phyloP scores from a whole-genome alignment of 2,113 vertebrate species.

The Saccopteryx leptura region DNA sequence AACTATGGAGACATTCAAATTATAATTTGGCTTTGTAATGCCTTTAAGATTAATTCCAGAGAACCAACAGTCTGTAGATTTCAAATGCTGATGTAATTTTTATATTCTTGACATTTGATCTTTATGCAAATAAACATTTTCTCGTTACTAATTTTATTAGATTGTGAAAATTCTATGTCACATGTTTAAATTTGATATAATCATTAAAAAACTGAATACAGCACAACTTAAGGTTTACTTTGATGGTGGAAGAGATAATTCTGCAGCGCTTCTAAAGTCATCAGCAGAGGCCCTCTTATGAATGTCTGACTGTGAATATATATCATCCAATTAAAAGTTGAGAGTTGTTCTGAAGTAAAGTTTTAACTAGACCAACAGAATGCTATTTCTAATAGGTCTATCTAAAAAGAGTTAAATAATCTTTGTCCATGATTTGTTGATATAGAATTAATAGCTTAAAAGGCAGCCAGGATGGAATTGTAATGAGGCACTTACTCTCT shows the following conservation, averaged over 20 bases:
- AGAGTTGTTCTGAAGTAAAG: background rate
- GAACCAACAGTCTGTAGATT: constrained; percentile 13
- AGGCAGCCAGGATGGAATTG: background rate
- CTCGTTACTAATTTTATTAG: constrained; percentile 51
- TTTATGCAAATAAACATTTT: constrained; percentile 38
- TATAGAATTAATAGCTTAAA: constrained; percentile 39
- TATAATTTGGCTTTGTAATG: constrained; percentile 12
- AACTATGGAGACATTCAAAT: constrained; percentile 1
- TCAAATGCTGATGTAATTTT: constrained; percentile 38
- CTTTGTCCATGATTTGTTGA: constrained; percentile 42
- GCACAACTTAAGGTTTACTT: background rate
- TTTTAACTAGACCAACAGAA: constrained; percentile 58
- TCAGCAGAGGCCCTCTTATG: background rate
- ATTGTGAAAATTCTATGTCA: constrained; percentile 24
- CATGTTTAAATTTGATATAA: constrained; percentile 42
- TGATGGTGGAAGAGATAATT: constrained; percentile 6
- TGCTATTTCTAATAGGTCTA: background rate
- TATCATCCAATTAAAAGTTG: constrained; percentile 63
- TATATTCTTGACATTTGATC: constrained; percentile 54
- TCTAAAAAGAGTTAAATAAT: background rate
- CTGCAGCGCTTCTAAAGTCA: background rate
- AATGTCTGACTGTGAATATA: constrained; percentile 5
- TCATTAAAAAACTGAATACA: background rate
- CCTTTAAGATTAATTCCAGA: constrained; percentile 34
- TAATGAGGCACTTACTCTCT: background rate